These are phyloP conservation scores for Todiramphus chloris DNA, from an alignment of 2,113 vertebrate genomes.

Conservation along the genomic window DNA sequence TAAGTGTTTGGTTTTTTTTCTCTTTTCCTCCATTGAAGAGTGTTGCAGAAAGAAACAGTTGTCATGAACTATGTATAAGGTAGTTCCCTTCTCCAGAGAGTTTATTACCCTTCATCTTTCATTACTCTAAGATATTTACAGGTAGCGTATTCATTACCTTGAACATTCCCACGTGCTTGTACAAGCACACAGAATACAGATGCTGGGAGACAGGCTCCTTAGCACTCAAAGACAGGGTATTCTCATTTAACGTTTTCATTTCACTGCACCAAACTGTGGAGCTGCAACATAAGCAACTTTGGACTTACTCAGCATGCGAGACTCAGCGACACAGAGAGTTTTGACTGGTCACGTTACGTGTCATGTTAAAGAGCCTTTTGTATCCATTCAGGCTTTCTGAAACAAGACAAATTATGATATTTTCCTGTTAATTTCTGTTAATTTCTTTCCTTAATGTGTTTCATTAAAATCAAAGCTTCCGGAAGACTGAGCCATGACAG, in stretches of 20 bases:
- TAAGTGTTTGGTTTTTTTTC: neutral
- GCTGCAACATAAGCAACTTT: neutral
- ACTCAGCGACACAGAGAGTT: slow-evolving; percentile 21
- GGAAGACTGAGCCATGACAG: slow-evolving; percentile 76
- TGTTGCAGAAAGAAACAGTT: slow-evolving; percentile 5
- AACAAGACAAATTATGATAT: slow-evolving; percentile 82
- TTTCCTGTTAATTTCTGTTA: slow-evolving; percentile 78
- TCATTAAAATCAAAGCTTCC: slow-evolving; percentile 80
- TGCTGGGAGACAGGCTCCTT: neutral
- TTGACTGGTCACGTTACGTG: slow-evolving; percentile 65
- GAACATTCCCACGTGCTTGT: neutral
- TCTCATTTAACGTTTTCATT: neutral
- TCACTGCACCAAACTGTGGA: neutral
- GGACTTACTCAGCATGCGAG: neutral
- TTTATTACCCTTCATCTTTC: slow-evolving; percentile 54
- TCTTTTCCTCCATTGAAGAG: neutral
- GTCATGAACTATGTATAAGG: neutral
- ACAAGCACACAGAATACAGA: neutral
- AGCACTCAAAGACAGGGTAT: neutral
- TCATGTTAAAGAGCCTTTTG: slow-evolving; percentile 73
- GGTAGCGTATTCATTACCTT: slow-evolving; percentile 18
- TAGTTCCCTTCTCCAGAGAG: slow-evolving; percentile 11
- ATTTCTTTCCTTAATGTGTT: slow-evolving; percentile 81
- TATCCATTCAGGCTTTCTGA: slow-evolving; percentile 76
- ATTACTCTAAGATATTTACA: slow-evolving; percentile 43